Conservation (phyloP, 2,888 invertebrate genomes). For the Harpagoxenus sublaevis region DNA sequence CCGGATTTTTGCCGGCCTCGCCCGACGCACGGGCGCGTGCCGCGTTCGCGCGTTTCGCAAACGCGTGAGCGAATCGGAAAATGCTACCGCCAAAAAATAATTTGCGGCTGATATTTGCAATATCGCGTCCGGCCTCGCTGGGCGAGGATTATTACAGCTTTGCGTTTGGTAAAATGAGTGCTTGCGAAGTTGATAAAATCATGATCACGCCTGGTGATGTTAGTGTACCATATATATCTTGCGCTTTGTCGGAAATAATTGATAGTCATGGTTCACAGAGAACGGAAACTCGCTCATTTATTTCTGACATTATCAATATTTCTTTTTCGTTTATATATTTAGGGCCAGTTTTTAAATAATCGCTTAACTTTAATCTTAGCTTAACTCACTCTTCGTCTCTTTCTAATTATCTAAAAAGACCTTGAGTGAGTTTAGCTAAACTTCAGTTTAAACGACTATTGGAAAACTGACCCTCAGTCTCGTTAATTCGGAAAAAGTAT, state of each 20-base stretch:
- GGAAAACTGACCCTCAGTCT: too few relatives aligned
- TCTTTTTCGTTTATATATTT: neutral
- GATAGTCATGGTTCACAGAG: neutral
- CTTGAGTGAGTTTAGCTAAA: too few relatives aligned
- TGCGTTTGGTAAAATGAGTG: neutral
- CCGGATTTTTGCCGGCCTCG: slow-evolving; percentile 26
- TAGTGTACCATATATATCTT: neutral
- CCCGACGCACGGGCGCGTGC: neutral
- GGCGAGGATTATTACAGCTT: slow-evolving; percentile 24
- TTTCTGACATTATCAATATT: neutral
- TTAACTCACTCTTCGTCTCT: too few relatives aligned
- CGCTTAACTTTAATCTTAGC: too few relatives aligned
- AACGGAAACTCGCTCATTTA: neutral
- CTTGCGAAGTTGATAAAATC: slow-evolving; percentile 17
- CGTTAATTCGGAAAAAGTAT: neutral
- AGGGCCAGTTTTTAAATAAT: too few relatives aligned
- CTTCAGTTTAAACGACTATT: too few relatives aligned
- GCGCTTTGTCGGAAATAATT: neutral
- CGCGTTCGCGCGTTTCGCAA: slow-evolving; percentile 6
- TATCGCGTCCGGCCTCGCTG: slow-evolving; percentile 3
- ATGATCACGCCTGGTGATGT: neutral
- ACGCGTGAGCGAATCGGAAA: neutral
- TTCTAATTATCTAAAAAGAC: too few relatives aligned
- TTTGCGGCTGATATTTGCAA: slow-evolving; percentile 37
- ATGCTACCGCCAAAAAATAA: slow-evolving; percentile 30